Conservation (phyloP, 2,888 invertebrate genomes). For the Limnephilus lunatus region DNA sequence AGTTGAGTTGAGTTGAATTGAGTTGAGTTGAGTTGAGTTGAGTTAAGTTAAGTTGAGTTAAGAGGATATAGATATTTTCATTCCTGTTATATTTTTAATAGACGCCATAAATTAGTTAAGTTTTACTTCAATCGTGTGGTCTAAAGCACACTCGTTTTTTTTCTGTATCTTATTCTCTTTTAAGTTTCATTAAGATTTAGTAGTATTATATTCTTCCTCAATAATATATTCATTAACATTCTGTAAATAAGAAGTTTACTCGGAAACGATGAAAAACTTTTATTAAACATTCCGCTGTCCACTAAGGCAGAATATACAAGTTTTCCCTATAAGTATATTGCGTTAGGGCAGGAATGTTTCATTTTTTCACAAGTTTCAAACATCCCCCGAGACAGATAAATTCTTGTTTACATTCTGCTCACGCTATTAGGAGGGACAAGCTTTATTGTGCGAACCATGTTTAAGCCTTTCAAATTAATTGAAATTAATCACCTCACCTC, state of each 20-base stretch:
- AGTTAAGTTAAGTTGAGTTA: too few species aligned
- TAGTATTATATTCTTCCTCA: too few species aligned
- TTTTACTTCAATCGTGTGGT: too few species aligned
- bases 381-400: conserved; percentile 46
- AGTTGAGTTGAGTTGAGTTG: too few species aligned
- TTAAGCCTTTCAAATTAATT: conserved; percentile 57
- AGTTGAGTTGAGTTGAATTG: too few species aligned
- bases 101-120: too few species aligned
- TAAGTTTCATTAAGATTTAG: too few species aligned
- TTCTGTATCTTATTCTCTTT: too few species aligned
- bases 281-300: neutral
- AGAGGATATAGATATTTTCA: too few species aligned
- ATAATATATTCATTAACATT: neutral
- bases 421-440: conserved; percentile 47
- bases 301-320: neutral
- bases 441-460: conserved; percentile 53
- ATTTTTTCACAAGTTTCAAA: conserved; percentile 39
- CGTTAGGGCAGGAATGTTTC: neutral
- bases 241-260: neutral
- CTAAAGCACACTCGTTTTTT: too few species aligned
- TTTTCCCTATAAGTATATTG: neutral
- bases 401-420: conserved; percentile 53
- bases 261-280: neutral
- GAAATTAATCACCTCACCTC: conserved; percentile 53
- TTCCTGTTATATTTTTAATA: too few species aligned